Evolutionary conservation across 2,797 vertebrate species (phyloP).

Genomic region (Pagetopsis macropterus): DNA sequence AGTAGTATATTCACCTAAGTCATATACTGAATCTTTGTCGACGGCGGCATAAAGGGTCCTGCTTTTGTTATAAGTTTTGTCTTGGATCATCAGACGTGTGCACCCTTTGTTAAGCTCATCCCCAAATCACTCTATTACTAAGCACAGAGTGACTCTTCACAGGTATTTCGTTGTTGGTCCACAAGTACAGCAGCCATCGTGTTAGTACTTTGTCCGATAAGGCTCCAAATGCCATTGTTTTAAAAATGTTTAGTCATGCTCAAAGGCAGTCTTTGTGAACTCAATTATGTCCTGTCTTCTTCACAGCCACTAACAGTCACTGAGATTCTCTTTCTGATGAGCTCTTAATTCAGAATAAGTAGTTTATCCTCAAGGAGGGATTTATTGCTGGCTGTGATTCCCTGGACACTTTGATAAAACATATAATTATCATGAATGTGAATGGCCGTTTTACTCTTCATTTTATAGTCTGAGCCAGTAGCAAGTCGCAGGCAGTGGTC

Average conservation of each 20-base stretch:
- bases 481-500: constrained; percentile 58
- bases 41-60: constrained; percentile 9
- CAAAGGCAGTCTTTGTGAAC: neutral
- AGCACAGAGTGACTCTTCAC: constrained; percentile 17
- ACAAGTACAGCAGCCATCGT: constrained; percentile 11
- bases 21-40: constrained; percentile 21
- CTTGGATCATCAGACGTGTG: constrained; percentile 45
- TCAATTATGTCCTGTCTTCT: constrained; percentile 9
- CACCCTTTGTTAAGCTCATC: constrained; percentile 43
- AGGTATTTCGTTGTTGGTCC: neutral
- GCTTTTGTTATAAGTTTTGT: constrained; percentile 29
- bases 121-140: constrained; percentile 41
- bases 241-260: constrained; percentile 20
- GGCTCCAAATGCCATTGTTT: constrained; percentile 54
- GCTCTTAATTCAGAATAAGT: constrained; percentile 62
- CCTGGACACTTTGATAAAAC: constrained; percentile 68
- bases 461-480: constrained; percentile 52
- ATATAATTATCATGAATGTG: constrained; percentile 61
- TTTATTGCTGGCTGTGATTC: constrained; percentile 67
- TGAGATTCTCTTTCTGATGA: constrained; percentile 41
- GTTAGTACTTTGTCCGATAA: constrained; percentile 53
- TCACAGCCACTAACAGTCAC: constrained; percentile 9
- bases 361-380: constrained; percentile 65
- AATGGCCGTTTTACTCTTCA: constrained; percentile 52
- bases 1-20: constrained; percentile 38